Evolutionary conservation across 2,888 invertebrate species (phyloP).

Genomic region (Erpobdella octoculata): DNA sequence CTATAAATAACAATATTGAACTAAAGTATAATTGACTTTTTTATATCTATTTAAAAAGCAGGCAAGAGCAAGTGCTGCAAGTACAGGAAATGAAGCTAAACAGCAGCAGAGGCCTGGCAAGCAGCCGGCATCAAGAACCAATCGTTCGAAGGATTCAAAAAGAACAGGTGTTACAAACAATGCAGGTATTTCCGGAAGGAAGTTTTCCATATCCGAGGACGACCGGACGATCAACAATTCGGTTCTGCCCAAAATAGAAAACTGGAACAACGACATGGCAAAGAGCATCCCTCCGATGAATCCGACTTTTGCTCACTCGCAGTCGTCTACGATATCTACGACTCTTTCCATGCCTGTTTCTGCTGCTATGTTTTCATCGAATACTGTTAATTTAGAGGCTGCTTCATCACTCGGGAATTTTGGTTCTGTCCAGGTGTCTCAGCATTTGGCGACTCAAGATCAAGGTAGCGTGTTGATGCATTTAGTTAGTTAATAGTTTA

Average conservation of each 20-base stretch:
- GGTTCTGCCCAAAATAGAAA: constrained; percentile 49
- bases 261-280: constrained; percentile 51
- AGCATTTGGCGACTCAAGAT: background rate
- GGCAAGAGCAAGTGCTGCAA: background rate
- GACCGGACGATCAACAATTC: constrained; percentile 6
- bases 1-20: background rate
- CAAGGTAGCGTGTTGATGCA: background rate
- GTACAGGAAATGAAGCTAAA: background rate
- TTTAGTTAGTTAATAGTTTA: background rate
- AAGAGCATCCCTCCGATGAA: constrained; percentile 43
- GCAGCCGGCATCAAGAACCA: background rate
- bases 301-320: background rate
- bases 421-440: background rate
- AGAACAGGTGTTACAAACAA: background rate
- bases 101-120: background rate
- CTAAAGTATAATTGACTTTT: background rate
- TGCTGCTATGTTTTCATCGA: background rate
- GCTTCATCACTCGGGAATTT: background rate
- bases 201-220: background rate
- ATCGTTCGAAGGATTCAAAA: background rate
- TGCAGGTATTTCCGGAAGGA: background rate
- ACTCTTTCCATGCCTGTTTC: background rate
- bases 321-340: background rate
- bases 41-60: background rate
- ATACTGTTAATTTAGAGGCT: background rate